phyloP scores from a whole-genome alignment of 2,797 vertebrate genomes.

The Heliangelus exortis region DNA sequence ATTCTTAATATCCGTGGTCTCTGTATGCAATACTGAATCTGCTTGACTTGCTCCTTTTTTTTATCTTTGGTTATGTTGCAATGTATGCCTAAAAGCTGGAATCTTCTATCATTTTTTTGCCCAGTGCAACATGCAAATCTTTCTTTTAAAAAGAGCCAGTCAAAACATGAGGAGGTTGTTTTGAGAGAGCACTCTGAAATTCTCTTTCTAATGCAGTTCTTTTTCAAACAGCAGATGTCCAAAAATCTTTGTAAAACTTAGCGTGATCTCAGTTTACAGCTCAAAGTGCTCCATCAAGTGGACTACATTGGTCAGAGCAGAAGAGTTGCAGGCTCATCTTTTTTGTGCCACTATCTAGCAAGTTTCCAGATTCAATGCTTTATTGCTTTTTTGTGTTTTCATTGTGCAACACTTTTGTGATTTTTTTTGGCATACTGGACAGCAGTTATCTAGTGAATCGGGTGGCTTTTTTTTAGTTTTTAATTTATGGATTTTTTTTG shows the following conservation, averaged over 20 bases:
- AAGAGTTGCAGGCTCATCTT: background rate
- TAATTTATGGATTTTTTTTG: fast-evolving
- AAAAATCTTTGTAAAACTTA: background rate
- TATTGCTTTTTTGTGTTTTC: background rate
- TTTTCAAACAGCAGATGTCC: background rate
- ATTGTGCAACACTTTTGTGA: background rate
- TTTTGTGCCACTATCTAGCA: fast-evolving
- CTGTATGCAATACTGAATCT: background rate
- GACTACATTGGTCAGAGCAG: background rate
- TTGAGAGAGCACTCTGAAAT: background rate
- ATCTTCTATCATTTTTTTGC: background rate
- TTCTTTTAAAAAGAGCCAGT: background rate
- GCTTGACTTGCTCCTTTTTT: background rate
- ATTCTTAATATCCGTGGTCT: background rate
- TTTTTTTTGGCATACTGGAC: background rate
- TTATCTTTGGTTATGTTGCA: background rate
- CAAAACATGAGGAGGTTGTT: background rate
- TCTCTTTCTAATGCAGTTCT: background rate
- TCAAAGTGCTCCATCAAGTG: background rate
- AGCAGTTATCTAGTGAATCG: background rate
- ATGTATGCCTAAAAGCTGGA: background rate
- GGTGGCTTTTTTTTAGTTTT: background rate
- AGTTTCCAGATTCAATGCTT: background rate
- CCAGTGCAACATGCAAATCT: background rate
- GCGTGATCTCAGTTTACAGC: background rate